Base-by-base conservation (phyloP, 2,113 vertebrate species). In the Telmatochromis bifrenatus region DNA sequence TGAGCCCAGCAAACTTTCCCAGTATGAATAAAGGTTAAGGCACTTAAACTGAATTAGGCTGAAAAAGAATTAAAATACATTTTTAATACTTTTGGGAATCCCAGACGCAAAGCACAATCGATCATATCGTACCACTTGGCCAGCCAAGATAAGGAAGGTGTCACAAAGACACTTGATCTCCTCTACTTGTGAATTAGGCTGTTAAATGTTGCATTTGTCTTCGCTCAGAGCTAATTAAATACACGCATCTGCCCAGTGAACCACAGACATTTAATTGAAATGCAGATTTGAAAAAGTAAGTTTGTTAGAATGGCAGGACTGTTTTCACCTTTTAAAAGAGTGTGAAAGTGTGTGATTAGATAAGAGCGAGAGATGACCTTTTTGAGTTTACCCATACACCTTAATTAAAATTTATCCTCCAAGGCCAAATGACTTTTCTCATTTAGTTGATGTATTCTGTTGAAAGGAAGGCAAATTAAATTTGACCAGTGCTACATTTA, bases 321-420 rank as follows among this genome's bases (percentile, higher is more conserved):
- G 21, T 87, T 89, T 92, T 85, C 89, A 91, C 84, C 79, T 93
- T 91, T 65, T 82, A 37, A 91, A 88, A 73, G 35, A 68, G 85
- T 47, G 79, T 91, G 88, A 92, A 82, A 82, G 84, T 35, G 56
- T 88, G 87, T 82, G 92, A 95, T 93, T 87, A 92, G 92, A 94
- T 94, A 81, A 91, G 91, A 88, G 91, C 73, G 8, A 79, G 56
- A 17, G 88, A 91, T 92, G 84, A 93, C 89, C 65, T 91, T 91
- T 93, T 81, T 70, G 17, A 88, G 51, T 82, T 75, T 33, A 42
- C 80, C 28, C 6, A 0, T 77, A 68, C 60, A 83, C 79, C 65
- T 85, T 91, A 87, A 94, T 94, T 91, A 92, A 88, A 91, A 93
- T 90, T 88, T 82, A 77, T 87, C 84, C 88, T 92, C 77, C 62